These are phyloP conservation scores for Rana temporaria DNA, from an alignment of 2,113 vertebrate genomes.

Conservation along the genomic window DNA sequence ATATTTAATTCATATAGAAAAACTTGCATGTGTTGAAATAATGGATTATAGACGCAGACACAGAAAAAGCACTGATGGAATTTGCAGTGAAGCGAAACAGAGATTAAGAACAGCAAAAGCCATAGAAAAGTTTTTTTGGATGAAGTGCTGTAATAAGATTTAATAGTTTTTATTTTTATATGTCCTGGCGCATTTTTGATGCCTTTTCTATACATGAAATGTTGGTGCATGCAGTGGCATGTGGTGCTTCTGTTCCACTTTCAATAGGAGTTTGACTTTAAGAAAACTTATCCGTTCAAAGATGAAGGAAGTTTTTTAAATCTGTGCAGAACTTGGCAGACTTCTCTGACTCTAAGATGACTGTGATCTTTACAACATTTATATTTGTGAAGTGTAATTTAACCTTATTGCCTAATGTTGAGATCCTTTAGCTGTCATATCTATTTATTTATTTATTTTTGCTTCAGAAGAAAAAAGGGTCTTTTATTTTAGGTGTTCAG, in stretches of 20 bases:
- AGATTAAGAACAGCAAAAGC: conserved; percentile 35
- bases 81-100: conserved; percentile 35
- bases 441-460: not conserved
- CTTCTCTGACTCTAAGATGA: conserved; percentile 37
- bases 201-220: conserved; percentile 51
- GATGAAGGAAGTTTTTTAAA: conserved; percentile 29
- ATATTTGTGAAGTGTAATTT: conserved; percentile 50
- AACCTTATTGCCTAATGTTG: conserved; percentile 52
- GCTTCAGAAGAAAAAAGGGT: not conserved
- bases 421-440: conserved; percentile 13
- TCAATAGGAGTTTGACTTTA: conserved; percentile 55
- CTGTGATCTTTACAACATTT: conserved; percentile 50
- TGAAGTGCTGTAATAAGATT: conserved; percentile 13
- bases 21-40: conserved; percentile 37
- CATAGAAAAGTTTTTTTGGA: conserved; percentile 40
- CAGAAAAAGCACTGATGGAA: conserved; percentile 40
- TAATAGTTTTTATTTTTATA: conserved; percentile 35
- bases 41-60: conserved; percentile 45
- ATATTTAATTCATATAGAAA: conserved; percentile 72
- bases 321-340: conserved; percentile 46
- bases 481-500: not conserved
- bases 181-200: conserved; percentile 8
- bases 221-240: conserved; percentile 40
- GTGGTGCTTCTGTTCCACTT: conserved; percentile 11
- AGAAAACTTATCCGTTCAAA: conserved; percentile 49